phyloP scores from a whole-genome alignment of 2,888 invertebrate genomes.

The Lochmaea capreae region DNA sequence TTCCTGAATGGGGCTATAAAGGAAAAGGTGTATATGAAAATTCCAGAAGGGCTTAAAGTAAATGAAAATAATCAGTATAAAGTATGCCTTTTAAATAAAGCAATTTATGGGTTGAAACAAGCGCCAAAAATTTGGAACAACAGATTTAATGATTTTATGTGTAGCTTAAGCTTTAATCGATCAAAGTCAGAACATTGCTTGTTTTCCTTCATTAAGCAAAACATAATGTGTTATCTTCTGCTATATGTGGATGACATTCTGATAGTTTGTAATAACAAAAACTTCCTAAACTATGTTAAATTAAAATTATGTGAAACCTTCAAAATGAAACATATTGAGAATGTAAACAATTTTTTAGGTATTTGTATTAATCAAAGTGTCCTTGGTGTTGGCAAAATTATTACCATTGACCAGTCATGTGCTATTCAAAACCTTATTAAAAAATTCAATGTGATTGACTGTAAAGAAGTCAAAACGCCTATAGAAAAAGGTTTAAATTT shows the following conservation, averaged over 20 bases:
- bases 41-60: constrained; percentile 32
- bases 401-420: constrained; percentile 32
- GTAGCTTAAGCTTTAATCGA: constrained; percentile 26
- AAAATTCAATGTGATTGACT: constrained; percentile 32
- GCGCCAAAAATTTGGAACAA: constrained; percentile 38
- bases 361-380: constrained; percentile 26
- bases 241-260: constrained; percentile 33
- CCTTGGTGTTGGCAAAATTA: constrained; percentile 17
- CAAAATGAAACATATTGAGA: constrained; percentile 28
- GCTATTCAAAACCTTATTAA: constrained; percentile 32
- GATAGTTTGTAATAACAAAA: constrained; percentile 23
- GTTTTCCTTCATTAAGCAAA: constrained; percentile 32
- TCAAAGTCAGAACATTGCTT: constrained; percentile 41
- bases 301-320: constrained; percentile 31
- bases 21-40: constrained; percentile 29
- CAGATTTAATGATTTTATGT: constrained; percentile 31
- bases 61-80: constrained; percentile 14
- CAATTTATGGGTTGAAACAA: constrained; percentile 35
- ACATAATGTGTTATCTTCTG: constrained; percentile 29
- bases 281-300: no score
- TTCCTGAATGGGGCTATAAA: constrained; percentile 31
- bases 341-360: constrained; percentile 15
- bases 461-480: constrained; percentile 33
- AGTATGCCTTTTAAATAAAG: constrained; percentile 30
- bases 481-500: constrained; percentile 38